Conservation (phyloP, 2,797 vertebrate species). For the Taenioides sp. region DNA sequence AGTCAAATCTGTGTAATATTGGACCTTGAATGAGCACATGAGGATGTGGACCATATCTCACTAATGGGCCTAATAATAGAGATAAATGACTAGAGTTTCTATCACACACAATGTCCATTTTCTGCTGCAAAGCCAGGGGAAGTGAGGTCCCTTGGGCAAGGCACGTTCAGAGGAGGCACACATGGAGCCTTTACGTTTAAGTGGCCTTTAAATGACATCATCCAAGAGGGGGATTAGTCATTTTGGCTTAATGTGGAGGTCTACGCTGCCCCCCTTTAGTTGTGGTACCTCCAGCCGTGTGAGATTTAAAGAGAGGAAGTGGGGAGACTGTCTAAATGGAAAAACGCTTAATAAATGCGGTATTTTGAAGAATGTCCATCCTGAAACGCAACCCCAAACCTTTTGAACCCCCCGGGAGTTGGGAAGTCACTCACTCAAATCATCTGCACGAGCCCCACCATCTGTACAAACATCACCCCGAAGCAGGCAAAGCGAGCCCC, state of each 20-base stretch:
- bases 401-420: conserved; percentile 10
- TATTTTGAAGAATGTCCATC: conserved; percentile 5
- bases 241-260: not conserved
- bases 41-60: conserved; percentile 15
- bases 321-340: not conserved
- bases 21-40: too few relatives aligned
- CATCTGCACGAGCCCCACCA: conserved; percentile 40
- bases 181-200: conserved; percentile 52
- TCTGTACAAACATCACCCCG: conserved; percentile 47
- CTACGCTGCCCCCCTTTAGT: not conserved
- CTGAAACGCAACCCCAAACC: conserved; percentile 8
- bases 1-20: too few relatives aligned
- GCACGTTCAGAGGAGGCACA: conserved; percentile 5
- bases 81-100: conserved; percentile 47
- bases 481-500: conserved; percentile 2
- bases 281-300: not conserved
- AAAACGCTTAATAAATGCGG: conserved; percentile 6
- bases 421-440: conserved; percentile 6
- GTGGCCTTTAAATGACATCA: conserved; percentile 58
- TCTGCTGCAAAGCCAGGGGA: conserved; percentile 44
- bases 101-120: conserved; percentile 43
- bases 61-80: conserved; percentile 50
- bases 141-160: conserved; percentile 47
- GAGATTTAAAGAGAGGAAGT: not conserved
- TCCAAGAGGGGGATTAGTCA: conserved; percentile 26